These are phyloP conservation scores for Ceratosolen solmsi DNA, from an alignment of 1,140 invertebrate genomes.

Conservation along the genomic window DNA sequence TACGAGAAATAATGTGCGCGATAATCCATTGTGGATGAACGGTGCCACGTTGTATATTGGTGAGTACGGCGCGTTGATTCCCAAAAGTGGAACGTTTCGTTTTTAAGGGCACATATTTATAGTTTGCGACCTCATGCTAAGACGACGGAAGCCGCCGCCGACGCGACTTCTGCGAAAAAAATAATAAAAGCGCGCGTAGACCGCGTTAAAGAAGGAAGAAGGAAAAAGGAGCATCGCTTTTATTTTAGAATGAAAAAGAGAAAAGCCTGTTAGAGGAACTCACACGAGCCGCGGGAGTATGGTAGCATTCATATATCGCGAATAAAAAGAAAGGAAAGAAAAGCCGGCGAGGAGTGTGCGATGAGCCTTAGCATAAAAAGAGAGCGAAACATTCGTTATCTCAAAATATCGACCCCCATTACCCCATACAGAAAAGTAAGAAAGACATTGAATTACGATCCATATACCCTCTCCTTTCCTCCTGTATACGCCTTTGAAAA, in stretches of 20 bases:
- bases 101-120: conserved; percentile 50
- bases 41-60: neutral
- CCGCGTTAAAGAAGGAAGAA: neutral
- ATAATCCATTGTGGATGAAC: too few relatives aligned
- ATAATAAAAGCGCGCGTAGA: neutral
- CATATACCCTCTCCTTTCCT: neutral
- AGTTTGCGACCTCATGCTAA: conserved; percentile 46
- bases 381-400: neutral
- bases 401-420: conserved; percentile 14
- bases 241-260: conserved; percentile 23
- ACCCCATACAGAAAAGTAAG: neutral
- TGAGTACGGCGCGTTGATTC: conserved; percentile 25
- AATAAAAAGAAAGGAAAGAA: neutral
- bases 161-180: conserved; percentile 2
- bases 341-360: neutral
- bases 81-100: conserved; percentile 44
- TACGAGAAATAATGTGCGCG: neutral
- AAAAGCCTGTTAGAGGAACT: neutral
- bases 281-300: neutral
- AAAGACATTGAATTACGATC: neutral
- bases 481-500: neutral
- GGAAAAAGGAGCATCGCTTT: conserved; percentile 36
- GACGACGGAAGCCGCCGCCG: conserved; percentile 26
- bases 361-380: neutral
- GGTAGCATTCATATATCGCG: neutral